A percentile compares a stretch with the other conserved stretches of the same genome.
Evolutionary conservation across 2,797 vertebrate species (phyloP).

Genomic region (Chaetodon trifasciatus): DNA sequence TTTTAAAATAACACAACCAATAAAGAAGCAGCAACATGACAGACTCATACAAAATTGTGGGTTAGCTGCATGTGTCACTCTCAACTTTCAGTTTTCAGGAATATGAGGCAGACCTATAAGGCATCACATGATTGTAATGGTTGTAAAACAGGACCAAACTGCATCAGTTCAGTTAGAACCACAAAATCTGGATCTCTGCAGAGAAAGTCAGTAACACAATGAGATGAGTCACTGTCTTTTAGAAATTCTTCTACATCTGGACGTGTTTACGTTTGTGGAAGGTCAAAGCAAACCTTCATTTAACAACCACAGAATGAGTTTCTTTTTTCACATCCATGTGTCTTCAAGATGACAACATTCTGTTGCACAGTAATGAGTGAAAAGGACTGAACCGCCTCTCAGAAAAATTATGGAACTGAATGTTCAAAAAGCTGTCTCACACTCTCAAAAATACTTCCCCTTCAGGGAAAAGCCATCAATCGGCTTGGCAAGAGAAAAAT

Average conservation of each 20-base stretch:
- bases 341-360: background rate
- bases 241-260: constrained; percentile 37
- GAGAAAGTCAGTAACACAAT: constrained; percentile 9
- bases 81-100: background rate
- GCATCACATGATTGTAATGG: too few species aligned
- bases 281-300: background rate
- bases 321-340: background rate
- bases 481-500: background rate
- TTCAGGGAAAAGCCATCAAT: background rate
- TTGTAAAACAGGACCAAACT: background rate
- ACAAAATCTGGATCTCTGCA: constrained; percentile 13
- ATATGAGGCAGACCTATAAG: too few species aligned
- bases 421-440: background rate
- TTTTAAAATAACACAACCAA: background rate
- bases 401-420: background rate
- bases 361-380: background rate
- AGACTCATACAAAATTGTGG: background rate
- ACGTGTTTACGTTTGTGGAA: background rate
- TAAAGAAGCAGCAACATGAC: background rate
- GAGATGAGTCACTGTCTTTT: constrained; percentile 21
- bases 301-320: constrained; percentile 12
- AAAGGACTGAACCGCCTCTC: background rate
- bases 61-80: background rate
- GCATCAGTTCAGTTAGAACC: background rate
- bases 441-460: background rate